phyloP scores from a whole-genome alignment of 2,113 vertebrate species.

The Microcebus ravelobensis region DNA sequence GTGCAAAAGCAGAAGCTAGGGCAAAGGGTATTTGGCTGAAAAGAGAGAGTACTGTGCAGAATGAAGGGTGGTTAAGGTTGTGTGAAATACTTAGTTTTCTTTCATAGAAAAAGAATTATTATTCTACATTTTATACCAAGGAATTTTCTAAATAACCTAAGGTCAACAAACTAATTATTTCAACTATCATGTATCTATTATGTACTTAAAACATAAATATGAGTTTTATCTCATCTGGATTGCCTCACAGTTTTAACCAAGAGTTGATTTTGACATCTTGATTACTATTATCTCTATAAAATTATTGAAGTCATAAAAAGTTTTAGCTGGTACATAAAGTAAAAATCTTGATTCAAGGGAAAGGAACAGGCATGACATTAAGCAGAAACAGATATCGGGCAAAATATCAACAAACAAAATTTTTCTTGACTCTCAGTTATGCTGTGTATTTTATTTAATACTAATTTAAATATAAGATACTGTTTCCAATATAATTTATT shows the following conservation, averaged over 20 bases:
- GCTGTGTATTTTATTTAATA: conserved; percentile 19
- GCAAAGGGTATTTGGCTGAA: not conserved
- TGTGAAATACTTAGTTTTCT: not conserved
- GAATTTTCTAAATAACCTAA: not conserved
- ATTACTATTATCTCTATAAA: conserved; percentile 19
- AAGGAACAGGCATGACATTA: not conserved
- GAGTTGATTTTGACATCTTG: conserved; percentile 28
- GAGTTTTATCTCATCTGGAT: not conserved
- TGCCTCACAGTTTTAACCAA: not conserved
- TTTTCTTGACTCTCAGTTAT: not conserved
- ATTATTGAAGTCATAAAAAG: conserved; percentile 10
- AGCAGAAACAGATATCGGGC: not conserved
- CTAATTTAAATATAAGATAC: not conserved
- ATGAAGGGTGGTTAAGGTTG: not conserved
- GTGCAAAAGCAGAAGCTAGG: not conserved
- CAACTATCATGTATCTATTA: not conserved
- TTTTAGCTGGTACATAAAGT: not conserved
- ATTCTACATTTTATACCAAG: not conserved
- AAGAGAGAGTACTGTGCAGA: not conserved
- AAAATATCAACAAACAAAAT: not conserved
- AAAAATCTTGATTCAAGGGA: not conserved
- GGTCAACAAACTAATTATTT: not conserved
- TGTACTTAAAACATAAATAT: not conserved
- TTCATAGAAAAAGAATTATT: not conserved
- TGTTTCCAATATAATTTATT: not conserved